Conservation (phyloP, 2,888 invertebrate genomes). For the Helleia helle region DNA sequence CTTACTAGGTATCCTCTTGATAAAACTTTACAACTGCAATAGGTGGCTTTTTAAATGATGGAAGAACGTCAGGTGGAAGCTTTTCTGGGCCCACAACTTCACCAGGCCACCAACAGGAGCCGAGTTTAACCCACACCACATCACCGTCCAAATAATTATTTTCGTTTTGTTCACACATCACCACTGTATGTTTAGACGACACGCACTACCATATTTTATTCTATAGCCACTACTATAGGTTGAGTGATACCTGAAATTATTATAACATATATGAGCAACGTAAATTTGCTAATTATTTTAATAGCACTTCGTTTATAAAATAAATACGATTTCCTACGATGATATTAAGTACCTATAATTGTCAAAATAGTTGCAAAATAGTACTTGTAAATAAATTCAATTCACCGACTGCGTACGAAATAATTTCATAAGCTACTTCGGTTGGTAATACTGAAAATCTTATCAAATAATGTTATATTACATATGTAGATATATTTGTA, state of each 20-base stretch:
- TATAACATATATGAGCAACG: slow-evolving; percentile 33
- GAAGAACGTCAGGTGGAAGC: slow-evolving; percentile 79
- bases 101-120: slow-evolving; percentile 90
- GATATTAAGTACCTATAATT: slow-evolving; percentile 33
- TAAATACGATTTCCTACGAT: slow-evolving; percentile 23
- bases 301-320: slow-evolving; percentile 25
- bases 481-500: too few species aligned
- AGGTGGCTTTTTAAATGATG: slow-evolving; percentile 79
- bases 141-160: slow-evolving; percentile 81
- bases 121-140: slow-evolving; percentile 89
- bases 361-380: slow-evolving; percentile 68
- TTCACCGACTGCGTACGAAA: slow-evolving; percentile 71
- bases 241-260: slow-evolving; percentile 46
- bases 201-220: slow-evolving; percentile 67
- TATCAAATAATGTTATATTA: slow-evolving; percentile 14
- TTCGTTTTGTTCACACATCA: slow-evolving; percentile 82
- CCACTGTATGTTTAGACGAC: slow-evolving; percentile 56
- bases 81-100: slow-evolving; percentile 78
- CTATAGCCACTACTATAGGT: slow-evolving; percentile 37
- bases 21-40: slow-evolving; percentile 89
- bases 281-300: slow-evolving; percentile 23
- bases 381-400: slow-evolving; percentile 64
- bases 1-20: slow-evolving; percentile 88
- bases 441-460: slow-evolving; percentile 46
- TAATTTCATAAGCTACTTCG: slow-evolving; percentile 38